Percentiles rank a stretch among this genome's conserved stretches.
phyloP scores from a whole-genome alignment of 2,888 invertebrate species.

The Tromatobia lineatoria region DNA sequence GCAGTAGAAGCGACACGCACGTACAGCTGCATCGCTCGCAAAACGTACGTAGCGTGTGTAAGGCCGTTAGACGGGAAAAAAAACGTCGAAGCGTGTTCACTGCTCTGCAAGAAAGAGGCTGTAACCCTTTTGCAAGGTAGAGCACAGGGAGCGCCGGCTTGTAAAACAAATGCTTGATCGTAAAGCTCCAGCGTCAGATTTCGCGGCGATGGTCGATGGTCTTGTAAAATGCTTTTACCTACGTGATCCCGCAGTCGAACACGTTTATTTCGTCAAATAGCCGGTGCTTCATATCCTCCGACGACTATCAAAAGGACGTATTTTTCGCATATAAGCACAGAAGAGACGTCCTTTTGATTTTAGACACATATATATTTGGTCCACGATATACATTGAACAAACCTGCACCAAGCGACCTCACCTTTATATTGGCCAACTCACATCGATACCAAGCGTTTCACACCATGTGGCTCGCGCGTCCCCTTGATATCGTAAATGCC shows the following conservation, averaged over 20 bases:
- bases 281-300: constrained; percentile 23
- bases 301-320: constrained; percentile 15
- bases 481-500: constrained; percentile 58
- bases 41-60: constrained; percentile 57
- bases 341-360: constrained; percentile 12
- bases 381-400: neutral
- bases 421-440: constrained; percentile 24
- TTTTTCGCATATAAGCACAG: neutral
- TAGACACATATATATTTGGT: no score
- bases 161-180: constrained; percentile 66
- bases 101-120: constrained; percentile 6
- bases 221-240: constrained; percentile 60
- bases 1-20: constrained; percentile 57
- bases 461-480: constrained; percentile 11
- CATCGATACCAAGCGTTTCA: neutral
- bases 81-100: constrained; percentile 1
- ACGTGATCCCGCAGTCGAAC: constrained; percentile 59
- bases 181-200: constrained; percentile 63
- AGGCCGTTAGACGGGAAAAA: constrained; percentile 22
- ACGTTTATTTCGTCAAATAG: constrained; percentile 63
- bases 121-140: constrained; percentile 18
- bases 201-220: constrained; percentile 56
- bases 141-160: constrained; percentile 40
- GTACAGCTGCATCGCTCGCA: constrained; percentile 66
- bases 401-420: neutral